These are phyloP conservation scores for Chromoteleia sp. DNA, from an alignment of 2,888 invertebrate genomes.

Conservation along the genomic window DNA sequence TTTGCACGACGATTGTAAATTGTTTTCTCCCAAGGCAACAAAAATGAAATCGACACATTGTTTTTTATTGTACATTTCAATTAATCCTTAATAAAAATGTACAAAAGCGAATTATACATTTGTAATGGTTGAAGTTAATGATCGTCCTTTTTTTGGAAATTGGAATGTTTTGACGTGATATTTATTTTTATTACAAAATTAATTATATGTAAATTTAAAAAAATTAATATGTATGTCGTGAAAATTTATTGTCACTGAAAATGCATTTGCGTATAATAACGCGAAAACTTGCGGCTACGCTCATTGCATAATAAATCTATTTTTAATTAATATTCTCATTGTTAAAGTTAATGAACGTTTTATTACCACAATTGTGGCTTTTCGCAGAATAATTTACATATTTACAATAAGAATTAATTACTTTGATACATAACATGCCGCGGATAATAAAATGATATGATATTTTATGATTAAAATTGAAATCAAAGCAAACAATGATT, in stretches of 20 bases:
- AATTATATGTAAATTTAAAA: slow-evolving; percentile 15
- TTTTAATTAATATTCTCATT: slow-evolving; percentile 60
- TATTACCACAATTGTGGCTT: slow-evolving; percentile 57
- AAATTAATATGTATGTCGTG: slow-evolving; percentile 2
- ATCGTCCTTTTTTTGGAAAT: not conserved
- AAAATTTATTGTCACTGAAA: slow-evolving; percentile 31
- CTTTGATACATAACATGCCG: slow-evolving; percentile 46
- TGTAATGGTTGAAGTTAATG: not conserved
- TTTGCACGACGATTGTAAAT: slow-evolving; percentile 24
- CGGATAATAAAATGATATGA: slow-evolving; percentile 54
- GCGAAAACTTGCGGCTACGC: slow-evolving; percentile 27
- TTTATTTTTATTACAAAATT: slow-evolving; percentile 4
- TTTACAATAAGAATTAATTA: slow-evolving; percentile 68
- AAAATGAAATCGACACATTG: slow-evolving; percentile 22
- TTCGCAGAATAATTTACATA: slow-evolving; percentile 58
- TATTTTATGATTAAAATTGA: slow-evolving; percentile 62
- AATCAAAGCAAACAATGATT: slow-evolving; percentile 63
- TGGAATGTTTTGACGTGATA: not conserved
- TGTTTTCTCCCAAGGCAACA: slow-evolving; percentile 27
- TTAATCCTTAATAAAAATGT: slow-evolving; percentile 58
- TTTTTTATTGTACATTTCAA: slow-evolving; percentile 52
- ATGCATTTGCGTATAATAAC: slow-evolving; percentile 30
- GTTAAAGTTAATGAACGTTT: slow-evolving; percentile 54
- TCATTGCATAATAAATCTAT: slow-evolving; percentile 48
- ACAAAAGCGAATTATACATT: not conserved